phyloP scores from a whole-genome alignment of 2,113 vertebrate genomes.

The Peromyscus californicus region DNA sequence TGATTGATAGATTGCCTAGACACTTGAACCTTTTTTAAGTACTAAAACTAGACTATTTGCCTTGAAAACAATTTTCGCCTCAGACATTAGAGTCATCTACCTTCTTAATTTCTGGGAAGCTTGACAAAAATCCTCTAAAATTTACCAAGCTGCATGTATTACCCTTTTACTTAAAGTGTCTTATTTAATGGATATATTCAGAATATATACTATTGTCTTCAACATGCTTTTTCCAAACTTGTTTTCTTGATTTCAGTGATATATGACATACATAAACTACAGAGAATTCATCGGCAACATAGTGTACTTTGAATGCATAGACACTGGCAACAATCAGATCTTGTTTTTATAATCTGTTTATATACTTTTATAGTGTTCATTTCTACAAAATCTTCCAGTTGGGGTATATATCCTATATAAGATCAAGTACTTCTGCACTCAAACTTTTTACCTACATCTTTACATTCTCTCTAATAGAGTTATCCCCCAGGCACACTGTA shows the following conservation, averaged over 20 bases:
- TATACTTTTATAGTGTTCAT: neutral
- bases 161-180: neutral
- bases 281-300: neutral
- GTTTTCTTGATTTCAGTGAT: conserved; percentile 18
- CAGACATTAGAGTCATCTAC: neutral
- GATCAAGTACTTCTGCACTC: neutral
- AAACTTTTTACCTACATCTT: neutral
- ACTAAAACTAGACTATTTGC: conserved; percentile 37
- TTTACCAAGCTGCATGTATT: neutral
- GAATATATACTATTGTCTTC: neutral
- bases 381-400: neutral
- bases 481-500: neutral
- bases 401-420: neutral
- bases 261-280: neutral
- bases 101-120: neutral
- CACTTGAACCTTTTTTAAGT: conserved; percentile 6
- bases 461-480: neutral
- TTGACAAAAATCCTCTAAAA: conserved; percentile 33
- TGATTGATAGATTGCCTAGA: neutral
- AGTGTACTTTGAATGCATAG: neutral
- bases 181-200: conserved; percentile 19
- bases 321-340: neutral
- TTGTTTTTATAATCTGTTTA: neutral
- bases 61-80: conserved; percentile 30
- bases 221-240: neutral